Base-by-base conservation (phyloP, 2,113 vertebrate genomes). In the Vicugna pacos region DNA sequence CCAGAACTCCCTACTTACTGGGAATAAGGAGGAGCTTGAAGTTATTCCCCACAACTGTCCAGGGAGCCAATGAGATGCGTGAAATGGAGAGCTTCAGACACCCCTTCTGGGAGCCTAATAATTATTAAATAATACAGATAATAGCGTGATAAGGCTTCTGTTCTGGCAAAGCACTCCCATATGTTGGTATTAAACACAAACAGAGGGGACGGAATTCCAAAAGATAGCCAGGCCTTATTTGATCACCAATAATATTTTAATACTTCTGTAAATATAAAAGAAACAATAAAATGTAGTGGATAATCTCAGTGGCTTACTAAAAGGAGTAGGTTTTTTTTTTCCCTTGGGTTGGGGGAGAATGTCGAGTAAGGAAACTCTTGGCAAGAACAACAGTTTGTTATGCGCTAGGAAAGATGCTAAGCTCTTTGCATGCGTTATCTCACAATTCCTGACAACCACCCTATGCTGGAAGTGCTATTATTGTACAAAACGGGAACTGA, bases 111-210 rank as follows among this genome's bases (percentile, higher is more conserved):
- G 64, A 70, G 56, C 73, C 64, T 92, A 93, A 58, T 42, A 58
- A 86, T 82, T 48, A 82, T 89, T 90, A 73, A 76, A 91, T 89
- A 81, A 67, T 60, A 50, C 89, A 76, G 22, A 62, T 82, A 92
- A 35, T 8, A 56, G 62, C 38, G 50, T 13, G 67, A 86, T 52
- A 77, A 73, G 76, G 48, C 88, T 75, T 38, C 35, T 82, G 8
- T 2, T 87, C 77, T 70, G 76, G 42, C 52, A 38, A 93, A 85
- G 58, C 30, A 65, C 86, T 73, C 48, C 10, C 56, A 24, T 83
- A 50, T 64, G 42, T 95, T 69, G 42, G 48, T 62, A 82, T 84
- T 60, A 83, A 64, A 81, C 32, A 94, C n/a, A 72, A 92, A 94
- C 62, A 67, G 67, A 72, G 87, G 65, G 32, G 82, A 92, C 10